Base-by-base conservation (phyloP, 2,113 vertebrate species). In the Rhipidura dahli region DNA sequence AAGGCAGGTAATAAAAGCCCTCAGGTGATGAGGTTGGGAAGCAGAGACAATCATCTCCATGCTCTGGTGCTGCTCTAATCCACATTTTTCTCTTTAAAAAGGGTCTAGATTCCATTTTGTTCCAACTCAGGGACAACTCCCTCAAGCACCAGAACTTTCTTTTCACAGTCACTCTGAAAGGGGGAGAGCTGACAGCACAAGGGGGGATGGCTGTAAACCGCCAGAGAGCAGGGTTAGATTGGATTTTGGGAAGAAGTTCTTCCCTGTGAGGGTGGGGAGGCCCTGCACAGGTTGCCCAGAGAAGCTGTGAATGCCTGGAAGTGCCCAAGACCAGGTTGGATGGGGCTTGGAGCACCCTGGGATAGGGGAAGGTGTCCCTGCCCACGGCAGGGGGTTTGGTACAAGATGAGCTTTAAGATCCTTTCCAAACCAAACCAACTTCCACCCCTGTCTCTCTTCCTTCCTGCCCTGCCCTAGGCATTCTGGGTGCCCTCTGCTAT, bases 331-430 rank as follows among this genome's bases (percentile, higher is more conserved):
- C 39, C 44, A 24, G 60, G 19, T 0, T 82, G 87, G 87, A 51
- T 0, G 0, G 7, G 7, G 19, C 8, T 30, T 33, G 72, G 63
- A 60, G 8, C 72, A 68, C 0, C 19, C n/a, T 47, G 78, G 78
- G 24, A 4, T 0, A 10, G 39, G 3, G 17, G 9, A 13, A 68
- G 4, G 15, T 44, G 42, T 12, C 44, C 40, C 30, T 70, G 73
- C 47, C 24, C 21, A 2, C 1, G 37, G 15, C 3, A 73, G 33
- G 19, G 6, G 20, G 2, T 65, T 49, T 40, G 40, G 47, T 26
- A 61, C 15, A 18, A 53, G 8, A 69, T 27, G 7, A 83, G 15
- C 21, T 83, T 49, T 33, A 31, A 69, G 3, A 1, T 31, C n/a
- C 27, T 24, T 31, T 60, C 53, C 47, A 40, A 53, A 12, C 16